Conservation (phyloP, 2,113 vertebrate genomes). For the Rostratula benghalensis region DNA sequence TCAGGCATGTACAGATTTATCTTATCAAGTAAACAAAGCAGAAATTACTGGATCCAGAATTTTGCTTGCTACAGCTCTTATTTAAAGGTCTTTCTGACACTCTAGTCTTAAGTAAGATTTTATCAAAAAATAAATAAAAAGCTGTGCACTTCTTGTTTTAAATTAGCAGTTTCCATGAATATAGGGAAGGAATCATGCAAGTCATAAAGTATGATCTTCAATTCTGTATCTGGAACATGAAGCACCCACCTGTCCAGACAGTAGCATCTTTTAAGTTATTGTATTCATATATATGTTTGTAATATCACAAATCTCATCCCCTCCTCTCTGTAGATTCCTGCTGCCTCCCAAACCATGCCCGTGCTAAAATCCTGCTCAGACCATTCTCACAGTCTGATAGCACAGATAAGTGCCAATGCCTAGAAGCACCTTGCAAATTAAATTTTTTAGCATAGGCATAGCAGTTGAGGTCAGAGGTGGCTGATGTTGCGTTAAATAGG, state of each 20-base stretch:
- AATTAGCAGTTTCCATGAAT: background rate
- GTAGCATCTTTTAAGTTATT: background rate
- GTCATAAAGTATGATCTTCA: background rate
- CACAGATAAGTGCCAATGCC: background rate
- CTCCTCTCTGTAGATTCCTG: background rate
- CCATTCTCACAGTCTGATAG: background rate
- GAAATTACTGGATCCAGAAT: background rate
- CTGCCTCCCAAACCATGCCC: background rate
- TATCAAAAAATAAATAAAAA: background rate
- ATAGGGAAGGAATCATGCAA: background rate
- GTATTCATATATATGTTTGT: background rate
- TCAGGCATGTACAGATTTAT: background rate
- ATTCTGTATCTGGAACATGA: background rate
- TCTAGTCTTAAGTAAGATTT: background rate
- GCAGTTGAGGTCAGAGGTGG: background rate
- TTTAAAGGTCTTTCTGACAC: background rate
- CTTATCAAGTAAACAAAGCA: background rate
- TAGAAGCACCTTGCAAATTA: background rate
- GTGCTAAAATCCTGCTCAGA: background rate
- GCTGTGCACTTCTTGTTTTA: background rate
- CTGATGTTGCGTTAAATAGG: background rate
- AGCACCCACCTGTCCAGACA: fast-evolving
- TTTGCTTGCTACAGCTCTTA: background rate
- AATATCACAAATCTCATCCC: background rate
- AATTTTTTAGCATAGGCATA: background rate